Evolutionary conservation across 2,113 vertebrate genomes (phyloP), one percentile per base, ranked within the genome.

Genomic region (Stigmatopora nigra): DNA sequence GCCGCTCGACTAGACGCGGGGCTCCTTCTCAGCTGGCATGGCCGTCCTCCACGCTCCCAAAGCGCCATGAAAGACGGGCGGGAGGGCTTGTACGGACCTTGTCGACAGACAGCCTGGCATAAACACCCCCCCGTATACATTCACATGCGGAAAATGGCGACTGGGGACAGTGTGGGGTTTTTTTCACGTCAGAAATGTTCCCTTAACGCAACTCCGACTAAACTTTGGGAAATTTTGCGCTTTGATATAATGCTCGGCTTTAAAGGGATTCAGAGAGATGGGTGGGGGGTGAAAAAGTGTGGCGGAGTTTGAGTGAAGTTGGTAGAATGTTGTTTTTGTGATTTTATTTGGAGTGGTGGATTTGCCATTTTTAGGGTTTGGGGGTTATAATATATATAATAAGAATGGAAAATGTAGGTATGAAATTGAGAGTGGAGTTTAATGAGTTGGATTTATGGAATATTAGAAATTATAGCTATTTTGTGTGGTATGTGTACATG

Each of bases 51-150:
- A 69, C 47, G 73, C 82, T 85, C 84, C 88, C 87, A 84, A 85
- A 83, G 69, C 82, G 57, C 78, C 88, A 89, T 89, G 80, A 90
- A 89, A 90, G 84, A 76, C 81, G 75, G 82, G 72, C 84, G 59
- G 76, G 87, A 88, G 84, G 52, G 87, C 84, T 84, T 82, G 82
- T 79, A 80, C 59, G 71, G 87, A 86, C 84, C 81, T 83, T 82
- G 87, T 88, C 80, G 72, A 86, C 85, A 83, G 72, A 86, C 85
- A 83, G 78, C 86, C 86, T 89, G 76, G 84, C 84, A 90, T 84
- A 75, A 87, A 82, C 38, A 57, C 76, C 87, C 89, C 89, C 87
- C 48, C 61, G 25, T 3, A 31, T 31, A 31, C 25, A 31, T 31
- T 31, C 25, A 31, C 25, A 31, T 11, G 59, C 84, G 86, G 89